Evolutionary conservation across 2,113 vertebrate species (phyloP).

Genomic region (Psephotus haematonotus): DNA sequence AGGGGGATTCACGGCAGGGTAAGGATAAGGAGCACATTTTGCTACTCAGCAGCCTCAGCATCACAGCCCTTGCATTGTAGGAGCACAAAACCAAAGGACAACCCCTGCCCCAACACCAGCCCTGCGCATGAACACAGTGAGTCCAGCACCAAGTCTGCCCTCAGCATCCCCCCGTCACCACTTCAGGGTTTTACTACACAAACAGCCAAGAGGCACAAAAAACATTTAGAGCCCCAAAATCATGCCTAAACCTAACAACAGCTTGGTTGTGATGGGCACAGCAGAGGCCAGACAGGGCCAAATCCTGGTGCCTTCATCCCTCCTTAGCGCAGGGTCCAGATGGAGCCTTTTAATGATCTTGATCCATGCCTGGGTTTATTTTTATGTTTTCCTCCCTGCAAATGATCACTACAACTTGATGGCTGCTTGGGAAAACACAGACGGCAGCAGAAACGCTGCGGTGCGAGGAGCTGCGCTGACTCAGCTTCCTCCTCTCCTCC

Average conservation of each 20-base stretch:
- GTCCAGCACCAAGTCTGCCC: fast-evolving
- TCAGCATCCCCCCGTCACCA: background rate
- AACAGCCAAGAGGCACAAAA: background rate
- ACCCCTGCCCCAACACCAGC: background rate
- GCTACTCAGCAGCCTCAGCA: background rate
- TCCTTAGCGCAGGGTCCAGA: conserved; percentile 39
- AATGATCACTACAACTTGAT: conserved; percentile 59
- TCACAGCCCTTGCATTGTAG: fast-evolving
- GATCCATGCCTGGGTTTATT: conserved; percentile 51
- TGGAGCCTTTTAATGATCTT: conserved; percentile 59
- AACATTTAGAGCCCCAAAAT: background rate
- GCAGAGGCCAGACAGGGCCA: background rate
- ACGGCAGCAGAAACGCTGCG: background rate
- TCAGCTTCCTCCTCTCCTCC: conserved; percentile 11
- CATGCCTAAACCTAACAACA: background rate
- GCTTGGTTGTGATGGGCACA: background rate
- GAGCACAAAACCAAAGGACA: background rate
- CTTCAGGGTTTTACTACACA: no score
- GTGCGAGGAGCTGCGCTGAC: conserved; percentile 42
- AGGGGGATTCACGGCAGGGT: background rate
- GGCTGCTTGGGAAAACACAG: conserved; percentile 55
- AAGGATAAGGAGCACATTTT: fast-evolving
- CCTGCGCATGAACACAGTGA: fast-evolving
- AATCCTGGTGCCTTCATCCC: conserved; percentile 12
- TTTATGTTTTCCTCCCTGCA: conserved; percentile 49